Percentiles rank a stretch among this genome's conserved stretches.
Conservation (phyloP, 1,140 invertebrate genomes). For the Drosophila bifasciata region DNA sequence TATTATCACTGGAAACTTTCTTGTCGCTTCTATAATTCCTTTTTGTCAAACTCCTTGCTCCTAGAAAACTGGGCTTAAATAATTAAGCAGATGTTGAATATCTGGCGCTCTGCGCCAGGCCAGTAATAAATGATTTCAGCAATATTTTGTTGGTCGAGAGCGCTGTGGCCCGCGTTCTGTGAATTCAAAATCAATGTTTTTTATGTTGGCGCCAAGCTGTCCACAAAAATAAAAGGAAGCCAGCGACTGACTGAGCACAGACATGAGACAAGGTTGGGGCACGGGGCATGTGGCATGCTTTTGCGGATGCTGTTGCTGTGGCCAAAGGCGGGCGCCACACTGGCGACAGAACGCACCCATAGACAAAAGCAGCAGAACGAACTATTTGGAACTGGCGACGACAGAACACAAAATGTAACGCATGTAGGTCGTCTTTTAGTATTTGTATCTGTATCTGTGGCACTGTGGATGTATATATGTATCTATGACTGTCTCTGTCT, state of each 20-base stretch:
- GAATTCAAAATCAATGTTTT: slow-evolving; percentile 73
- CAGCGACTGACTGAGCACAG: slow-evolving; percentile 28
- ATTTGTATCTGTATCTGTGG: slow-evolving; percentile 17
- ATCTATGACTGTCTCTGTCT: slow-evolving; percentile 1
- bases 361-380: slow-evolving; percentile 54
- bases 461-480: neutral
- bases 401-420: slow-evolving; percentile 50
- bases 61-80: too few relatives aligned
- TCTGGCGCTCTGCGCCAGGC: neutral
- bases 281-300: neutral
- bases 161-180: too few relatives aligned
- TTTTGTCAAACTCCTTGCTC: too few relatives aligned
- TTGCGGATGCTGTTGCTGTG: slow-evolving; percentile 63
- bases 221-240: slow-evolving; percentile 74
- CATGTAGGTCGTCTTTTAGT: slow-evolving; percentile 46
- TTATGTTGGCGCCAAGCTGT: slow-evolving; percentile 76
- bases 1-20: too few relatives aligned
- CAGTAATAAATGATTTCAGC: slow-evolving; percentile 29
- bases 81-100: neutral
- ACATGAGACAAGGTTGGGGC: slow-evolving; percentile 19
- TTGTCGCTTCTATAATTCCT: too few relatives aligned
- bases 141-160: slow-evolving; percentile 32
- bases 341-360: slow-evolving; percentile 71
- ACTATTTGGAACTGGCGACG: slow-evolving; percentile 57
- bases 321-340: slow-evolving; percentile 58